These are phyloP conservation scores for Metallyticus violacea DNA, from an alignment of 2,888 invertebrate species.

Conservation along the genomic window DNA sequence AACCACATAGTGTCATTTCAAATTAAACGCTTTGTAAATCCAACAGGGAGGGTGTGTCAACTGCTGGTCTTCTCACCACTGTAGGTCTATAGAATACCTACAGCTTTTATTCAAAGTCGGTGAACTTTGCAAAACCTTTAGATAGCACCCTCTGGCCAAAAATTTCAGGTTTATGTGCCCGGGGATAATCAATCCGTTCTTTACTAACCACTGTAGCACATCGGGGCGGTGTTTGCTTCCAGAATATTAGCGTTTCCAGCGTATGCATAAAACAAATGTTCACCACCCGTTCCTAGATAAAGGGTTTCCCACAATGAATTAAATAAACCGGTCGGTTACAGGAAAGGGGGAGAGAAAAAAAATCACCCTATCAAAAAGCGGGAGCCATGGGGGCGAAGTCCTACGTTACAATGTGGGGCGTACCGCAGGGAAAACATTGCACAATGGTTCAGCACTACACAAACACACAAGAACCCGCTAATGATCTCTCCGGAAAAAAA, in stretches of 20 bases:
- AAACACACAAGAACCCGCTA: background rate
- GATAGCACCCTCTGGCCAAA: background rate
- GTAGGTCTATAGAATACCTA: background rate
- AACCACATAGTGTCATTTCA: too few relatives aligned
- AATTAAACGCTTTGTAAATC: background rate
- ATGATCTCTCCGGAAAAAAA: background rate
- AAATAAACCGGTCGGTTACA: background rate
- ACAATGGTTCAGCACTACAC: background rate
- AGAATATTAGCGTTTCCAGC: background rate
- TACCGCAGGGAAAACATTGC: background rate
- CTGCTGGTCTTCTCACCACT: background rate
- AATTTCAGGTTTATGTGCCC: background rate
- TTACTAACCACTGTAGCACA: too few relatives aligned
- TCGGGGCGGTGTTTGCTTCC: too few relatives aligned
- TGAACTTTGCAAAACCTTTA: background rate
- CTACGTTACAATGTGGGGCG: background rate
- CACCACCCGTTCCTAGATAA: background rate
- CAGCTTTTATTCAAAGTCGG: background rate
- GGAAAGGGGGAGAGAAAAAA: background rate
- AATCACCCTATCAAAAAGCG: background rate
- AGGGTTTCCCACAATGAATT: background rate
- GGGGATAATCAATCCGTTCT: too few relatives aligned
- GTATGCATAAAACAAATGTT: background rate
- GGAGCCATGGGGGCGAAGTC: too few relatives aligned
- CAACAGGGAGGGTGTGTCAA: background rate